Conservation (phyloP, 2,113 vertebrate genomes). For the Sterna hirundo region DNA sequence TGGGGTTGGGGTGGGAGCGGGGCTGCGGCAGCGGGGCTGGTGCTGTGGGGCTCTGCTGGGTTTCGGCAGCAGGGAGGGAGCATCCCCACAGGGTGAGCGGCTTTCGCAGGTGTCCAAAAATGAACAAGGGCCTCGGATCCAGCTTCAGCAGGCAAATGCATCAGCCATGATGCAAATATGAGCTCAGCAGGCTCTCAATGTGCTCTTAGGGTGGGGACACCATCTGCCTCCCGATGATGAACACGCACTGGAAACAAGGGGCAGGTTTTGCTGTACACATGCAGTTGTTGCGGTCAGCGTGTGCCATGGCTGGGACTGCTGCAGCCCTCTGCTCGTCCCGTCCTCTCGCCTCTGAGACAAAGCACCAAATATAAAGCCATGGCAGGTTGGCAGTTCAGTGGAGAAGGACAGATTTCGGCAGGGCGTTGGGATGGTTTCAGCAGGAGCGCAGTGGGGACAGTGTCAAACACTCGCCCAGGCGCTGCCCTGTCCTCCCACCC, state of each 20-base stretch:
- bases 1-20: background rate
- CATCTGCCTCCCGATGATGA: fast-evolving
- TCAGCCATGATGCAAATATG: background rate
- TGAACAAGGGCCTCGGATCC: background rate
- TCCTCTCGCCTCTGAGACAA: background rate
- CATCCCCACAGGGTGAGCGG: fast-evolving
- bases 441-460: fast-evolving
- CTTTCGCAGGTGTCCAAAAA: background rate
- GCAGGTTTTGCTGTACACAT: fast-evolving
- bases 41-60: background rate
- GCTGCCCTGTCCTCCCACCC: background rate
- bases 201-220: background rate
- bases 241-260: fast-evolving
- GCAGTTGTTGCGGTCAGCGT: fast-evolving
- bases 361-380: background rate
- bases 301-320: background rate
- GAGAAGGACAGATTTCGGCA: background rate
- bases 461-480: background rate
- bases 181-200: background rate
- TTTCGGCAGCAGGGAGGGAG: background rate
- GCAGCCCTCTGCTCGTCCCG: fast-evolving
- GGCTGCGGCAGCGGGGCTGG: no score
- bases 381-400: fast-evolving
- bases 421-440: background rate
- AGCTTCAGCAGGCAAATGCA: background rate